A percentile compares a stretch with the other conserved stretches of the same genome.
Evolutionary conservation across 2,113 vertebrate genomes (phyloP).

Genomic region (Phalacrocorax carbo): DNA sequence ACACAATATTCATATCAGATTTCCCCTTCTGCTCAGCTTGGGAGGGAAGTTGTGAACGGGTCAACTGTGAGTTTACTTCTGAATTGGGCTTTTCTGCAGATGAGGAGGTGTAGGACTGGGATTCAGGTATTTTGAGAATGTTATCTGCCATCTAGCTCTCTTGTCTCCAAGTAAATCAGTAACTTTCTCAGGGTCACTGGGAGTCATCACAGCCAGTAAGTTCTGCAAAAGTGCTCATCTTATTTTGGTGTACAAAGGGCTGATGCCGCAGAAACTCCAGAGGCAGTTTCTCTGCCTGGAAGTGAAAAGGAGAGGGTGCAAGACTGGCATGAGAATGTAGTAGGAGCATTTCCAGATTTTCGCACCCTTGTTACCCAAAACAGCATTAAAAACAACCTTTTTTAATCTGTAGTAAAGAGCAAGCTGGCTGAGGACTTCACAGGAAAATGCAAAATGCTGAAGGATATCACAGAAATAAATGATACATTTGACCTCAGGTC

Average conservation of each 20-base stretch:
- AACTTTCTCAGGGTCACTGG: not conserved
- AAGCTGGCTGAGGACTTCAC: not conserved
- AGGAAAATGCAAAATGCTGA: constrained; percentile 26
- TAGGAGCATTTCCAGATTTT: not conserved
- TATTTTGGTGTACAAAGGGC: not conserved
- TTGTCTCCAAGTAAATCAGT: not conserved
- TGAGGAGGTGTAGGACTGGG: not conserved
- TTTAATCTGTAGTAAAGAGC: not conserved
- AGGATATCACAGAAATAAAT: not conserved
- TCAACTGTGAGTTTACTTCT: not conserved
- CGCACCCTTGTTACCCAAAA: not conserved
- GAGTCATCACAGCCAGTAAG: not conserved
- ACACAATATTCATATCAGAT: not conserved
- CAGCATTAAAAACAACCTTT: not conserved
- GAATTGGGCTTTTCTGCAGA: not conserved
- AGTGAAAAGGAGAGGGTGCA: not conserved
- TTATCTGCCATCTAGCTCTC: not conserved
- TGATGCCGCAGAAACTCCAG: not conserved
- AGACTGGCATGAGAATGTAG: not conserved
- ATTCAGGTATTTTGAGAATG: not conserved
- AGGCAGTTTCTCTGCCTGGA: not conserved
- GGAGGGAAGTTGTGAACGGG: not conserved
- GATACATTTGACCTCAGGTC: not conserved
- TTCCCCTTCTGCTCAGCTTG: not conserved
- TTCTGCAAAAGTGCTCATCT: not conserved